phyloP scores from a whole-genome alignment of 2,888 invertebrate genomes.

The Noctua fimbriata region DNA sequence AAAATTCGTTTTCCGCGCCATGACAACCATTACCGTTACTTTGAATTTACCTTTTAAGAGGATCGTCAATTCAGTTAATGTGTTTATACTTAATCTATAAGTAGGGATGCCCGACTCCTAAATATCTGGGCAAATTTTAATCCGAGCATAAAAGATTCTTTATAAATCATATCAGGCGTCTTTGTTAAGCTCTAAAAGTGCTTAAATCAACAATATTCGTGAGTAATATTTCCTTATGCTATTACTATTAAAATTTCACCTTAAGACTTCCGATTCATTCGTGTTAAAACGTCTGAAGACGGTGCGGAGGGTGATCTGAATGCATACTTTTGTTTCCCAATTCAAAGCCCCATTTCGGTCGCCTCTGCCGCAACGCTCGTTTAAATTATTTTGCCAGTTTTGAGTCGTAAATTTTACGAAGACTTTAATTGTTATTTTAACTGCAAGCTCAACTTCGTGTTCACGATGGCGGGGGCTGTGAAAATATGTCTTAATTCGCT shows the following conservation, averaged over 20 bases:
- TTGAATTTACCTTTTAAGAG: conserved; percentile 85
- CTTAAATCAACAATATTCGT: conserved; percentile 86
- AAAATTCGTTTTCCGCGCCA: conserved; percentile 88
- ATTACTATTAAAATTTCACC: conserved; percentile 89
- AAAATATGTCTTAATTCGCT: conserved; percentile 90
- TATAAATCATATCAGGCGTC: conserved; percentile 69
- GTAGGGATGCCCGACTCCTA: conserved; percentile 54
- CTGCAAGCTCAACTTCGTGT: conserved; percentile 88
- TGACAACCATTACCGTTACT: conserved; percentile 89
- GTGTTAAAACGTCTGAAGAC: conserved; percentile 82
- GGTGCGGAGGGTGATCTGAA: conserved; percentile 79
- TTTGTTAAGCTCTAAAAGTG: conserved; percentile 75
- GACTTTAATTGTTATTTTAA: conserved; percentile 91
- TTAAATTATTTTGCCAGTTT: conserved; percentile 89
- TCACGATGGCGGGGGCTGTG: conserved; percentile 79
- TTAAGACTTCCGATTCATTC: conserved; percentile 80
- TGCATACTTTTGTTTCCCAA: conserved; percentile 86
- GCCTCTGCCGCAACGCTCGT: conserved; percentile 82
- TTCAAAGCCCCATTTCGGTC: conserved; percentile 85
- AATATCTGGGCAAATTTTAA: conserved; percentile 64
- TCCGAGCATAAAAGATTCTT: conserved; percentile 59
- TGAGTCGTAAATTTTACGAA: conserved; percentile 89
- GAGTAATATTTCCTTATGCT: conserved; percentile 86
- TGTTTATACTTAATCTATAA: conserved; percentile 73
- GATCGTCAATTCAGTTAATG: conserved; percentile 78